These are phyloP conservation scores for Caenorhabditis afra DNA, from an alignment of 2,888 invertebrate species.

Conservation along the genomic window DNA sequence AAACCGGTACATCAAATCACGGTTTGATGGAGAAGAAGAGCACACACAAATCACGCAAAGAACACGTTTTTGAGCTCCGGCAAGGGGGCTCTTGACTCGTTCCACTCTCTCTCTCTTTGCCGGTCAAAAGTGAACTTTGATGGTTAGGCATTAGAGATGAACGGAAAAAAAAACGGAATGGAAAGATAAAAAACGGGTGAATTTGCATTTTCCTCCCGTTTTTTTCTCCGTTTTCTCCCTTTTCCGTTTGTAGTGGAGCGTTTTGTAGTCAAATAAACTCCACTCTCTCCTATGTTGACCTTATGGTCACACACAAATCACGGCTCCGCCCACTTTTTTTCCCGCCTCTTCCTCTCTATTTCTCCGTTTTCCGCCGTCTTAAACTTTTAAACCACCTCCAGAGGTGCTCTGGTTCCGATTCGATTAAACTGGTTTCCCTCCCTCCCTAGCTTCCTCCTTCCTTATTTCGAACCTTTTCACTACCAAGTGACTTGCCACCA, in stretches of 20 bases:
- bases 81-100: no score
- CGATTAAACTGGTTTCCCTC: no score
- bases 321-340: constrained; percentile 22
- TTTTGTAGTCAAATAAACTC: constrained; percentile 46
- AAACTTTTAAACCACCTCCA: constrained; percentile 1
- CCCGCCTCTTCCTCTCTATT: neutral
- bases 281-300: constrained; percentile 26
- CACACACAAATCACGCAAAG: constrained; percentile 40
- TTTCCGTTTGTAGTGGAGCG: neutral
- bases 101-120: neutral
- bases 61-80: constrained; percentile 43
- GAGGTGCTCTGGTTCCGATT: neutral
- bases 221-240: neutral
- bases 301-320: constrained; percentile 14
- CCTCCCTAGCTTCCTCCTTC: no score
- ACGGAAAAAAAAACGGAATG: no score
- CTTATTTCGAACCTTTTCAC: neutral
- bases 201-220: constrained; percentile 4
- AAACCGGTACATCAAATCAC: constrained; percentile 57
- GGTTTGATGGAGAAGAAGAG: constrained; percentile 11
- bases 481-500: no score
- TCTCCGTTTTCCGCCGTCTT: constrained; percentile 8
- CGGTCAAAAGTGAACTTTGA: no score
- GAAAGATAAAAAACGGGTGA: no score
- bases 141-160: no score